Evolutionary conservation across 2,113 vertebrate species (phyloP).

Genomic region (pig (Sus scrofa)): T2T-Sscrofa CM000816.6:2371001-2371500

Average conservation of each 20-base stretch:
- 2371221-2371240: not conserved
- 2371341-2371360: not conserved
- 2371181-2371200: not conserved
- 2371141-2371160: not conserved
- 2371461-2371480: no score
- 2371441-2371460: no score
- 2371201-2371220: not conserved
- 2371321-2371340: not conserved
- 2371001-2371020: not conserved
- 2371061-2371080: no score
- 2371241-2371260: not conserved
- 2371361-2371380: not conserved
- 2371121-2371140: not conserved
- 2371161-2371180: accelerated
- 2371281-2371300: no score
- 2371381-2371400: not conserved
- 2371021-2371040: accelerated
- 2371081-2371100: accelerated
- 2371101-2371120: not conserved
- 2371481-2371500: no score
- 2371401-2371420: not conserved
- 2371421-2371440: no score
- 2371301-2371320: not conserved
- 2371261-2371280: not conserved
- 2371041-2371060: accelerated